Evolutionary conservation across 2,888 invertebrate genomes (phyloP).

Genomic region (Hyalella azteca): DNA sequence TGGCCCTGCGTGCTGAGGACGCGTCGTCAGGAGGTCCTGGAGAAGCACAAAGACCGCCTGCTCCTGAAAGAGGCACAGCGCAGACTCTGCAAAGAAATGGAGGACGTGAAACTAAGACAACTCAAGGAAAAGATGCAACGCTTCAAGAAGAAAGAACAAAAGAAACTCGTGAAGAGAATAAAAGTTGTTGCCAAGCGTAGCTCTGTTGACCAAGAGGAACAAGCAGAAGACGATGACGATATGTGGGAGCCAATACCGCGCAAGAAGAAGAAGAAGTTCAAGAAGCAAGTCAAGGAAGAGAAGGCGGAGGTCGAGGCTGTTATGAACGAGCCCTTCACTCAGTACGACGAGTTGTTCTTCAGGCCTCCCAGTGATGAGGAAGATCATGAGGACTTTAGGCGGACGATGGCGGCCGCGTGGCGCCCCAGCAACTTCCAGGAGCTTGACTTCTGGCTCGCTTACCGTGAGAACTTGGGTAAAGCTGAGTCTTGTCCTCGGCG

Average conservation of each 20-base stretch:
- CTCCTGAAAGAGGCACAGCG: slow-evolving; percentile 40
- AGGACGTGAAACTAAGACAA: slow-evolving; percentile 36
- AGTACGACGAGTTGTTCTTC: not conserved
- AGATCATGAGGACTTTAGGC: not conserved
- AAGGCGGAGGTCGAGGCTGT: too few relatives aligned
- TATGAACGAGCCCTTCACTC: not conserved
- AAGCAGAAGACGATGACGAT: not conserved
- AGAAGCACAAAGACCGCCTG: slow-evolving; percentile 39
- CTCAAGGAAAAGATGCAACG: slow-evolving; percentile 21
- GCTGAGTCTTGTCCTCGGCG: too few relatives aligned
- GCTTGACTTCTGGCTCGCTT: not conserved
- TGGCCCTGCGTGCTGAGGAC: slow-evolving; percentile 45
- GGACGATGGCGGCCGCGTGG: not conserved
- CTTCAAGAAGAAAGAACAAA: slow-evolving; percentile 14
- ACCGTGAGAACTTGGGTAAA: not conserved
- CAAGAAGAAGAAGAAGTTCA: not conserved
- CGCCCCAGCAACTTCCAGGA: not conserved
- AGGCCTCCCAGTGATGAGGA: slow-evolving; percentile 20
- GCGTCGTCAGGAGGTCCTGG: slow-evolving; percentile 43
- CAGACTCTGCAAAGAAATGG: slow-evolving; percentile 40
- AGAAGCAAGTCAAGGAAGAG: slow-evolving; percentile 11
- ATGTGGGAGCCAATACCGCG: slow-evolving; percentile 7
- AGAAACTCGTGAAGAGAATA: not conserved
- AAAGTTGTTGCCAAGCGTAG: not conserved
- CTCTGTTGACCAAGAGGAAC: not conserved